A percentile compares a stretch with the other conserved stretches of the same genome.
Evolutionary conservation across 2,797 vertebrate genomes (phyloP).

Genomic region (Halcyon badia): DNA sequence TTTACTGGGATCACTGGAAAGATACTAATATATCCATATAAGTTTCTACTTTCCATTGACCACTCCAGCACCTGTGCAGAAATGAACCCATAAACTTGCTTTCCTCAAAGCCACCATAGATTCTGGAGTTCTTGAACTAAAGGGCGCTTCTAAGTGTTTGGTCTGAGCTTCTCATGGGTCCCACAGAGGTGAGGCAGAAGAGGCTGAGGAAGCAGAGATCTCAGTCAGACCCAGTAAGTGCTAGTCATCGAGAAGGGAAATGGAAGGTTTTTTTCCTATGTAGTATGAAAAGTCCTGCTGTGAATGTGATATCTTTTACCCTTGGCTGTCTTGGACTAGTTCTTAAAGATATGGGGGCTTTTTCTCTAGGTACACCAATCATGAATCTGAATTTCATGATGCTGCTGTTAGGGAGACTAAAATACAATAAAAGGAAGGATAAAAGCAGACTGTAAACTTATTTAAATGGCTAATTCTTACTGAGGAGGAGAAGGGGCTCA

Average conservation of each 20-base stretch:
- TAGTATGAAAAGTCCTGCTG: neutral
- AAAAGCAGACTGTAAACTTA: neutral
- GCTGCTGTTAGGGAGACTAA: neutral
- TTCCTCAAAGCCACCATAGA: neutral
- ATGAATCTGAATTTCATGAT: neutral
- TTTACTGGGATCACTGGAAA: neutral
- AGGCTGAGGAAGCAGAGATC: neutral
- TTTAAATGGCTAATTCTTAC: neutral
- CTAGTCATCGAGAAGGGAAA: neutral
- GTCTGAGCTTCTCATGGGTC: neutral
- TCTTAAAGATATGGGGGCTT: neutral
- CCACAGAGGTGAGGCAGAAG: neutral
- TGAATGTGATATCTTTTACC: neutral
- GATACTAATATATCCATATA: neutral
- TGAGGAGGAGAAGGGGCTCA: accelerated
- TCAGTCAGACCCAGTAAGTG: neutral
- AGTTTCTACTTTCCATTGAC: neutral
- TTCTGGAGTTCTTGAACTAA: neutral
- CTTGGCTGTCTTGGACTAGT: neutral
- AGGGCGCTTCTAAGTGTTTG: neutral
- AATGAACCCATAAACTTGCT: neutral
- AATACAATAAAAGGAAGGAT: neutral
- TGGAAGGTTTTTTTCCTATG: neutral
- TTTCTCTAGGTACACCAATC: neutral
- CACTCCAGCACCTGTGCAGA: neutral